Evolutionary conservation across 2,113 vertebrate species (phyloP), one percentile per base, ranked within the genome.

Genomic region (Xerus inauris): DNA sequence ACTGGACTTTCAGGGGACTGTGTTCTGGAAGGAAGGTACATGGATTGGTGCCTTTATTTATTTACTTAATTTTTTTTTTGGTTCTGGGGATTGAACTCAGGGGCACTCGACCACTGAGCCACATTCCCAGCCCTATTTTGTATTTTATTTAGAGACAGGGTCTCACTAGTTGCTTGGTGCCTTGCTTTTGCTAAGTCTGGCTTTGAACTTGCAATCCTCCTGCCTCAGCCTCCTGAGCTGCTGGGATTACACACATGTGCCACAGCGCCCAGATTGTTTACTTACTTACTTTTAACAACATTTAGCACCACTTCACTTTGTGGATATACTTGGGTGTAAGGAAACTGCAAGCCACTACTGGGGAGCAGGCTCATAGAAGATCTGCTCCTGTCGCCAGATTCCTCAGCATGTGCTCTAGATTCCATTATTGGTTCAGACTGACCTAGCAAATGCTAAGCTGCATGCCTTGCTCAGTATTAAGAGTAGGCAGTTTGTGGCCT

Each of bases 1-100:
- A 0, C 57, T 13, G 20, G 54, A 7, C 10, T 40, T 42, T 0
- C 11, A 0, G 75, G 28, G 24, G 30, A 30, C 38, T 0, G 0
- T 73, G 30, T 84, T 83, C 38, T 16, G 47, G 65, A 59, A n/a
- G 75, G 51, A 71, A 19, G 4, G 0, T 4, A 5, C 1, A 0
- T 19, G 38, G 57, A 0, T 30, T 28, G 47, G 47, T n/a, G 10
- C 30, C 19, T 51, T 77, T 57, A 64, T 76, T 11, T 13, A 28
- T 22, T 71, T 20, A 51, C 20, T 57, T 57, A 57, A n/a, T n/a
- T n/a, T n/a, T n/a, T n/a, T n/a, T n/a, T n/a, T n/a, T n/a, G n/a
- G n/a, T n/a, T n/a, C n/a, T n/a, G n/a, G n/a, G n/a, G n/a, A n/a
- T n/a, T n/a, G n/a, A n/a, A n/a, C n/a, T n/a, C n/a, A n/a, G n/a